Evolutionary conservation across 2,113 vertebrate genomes (phyloP), one percentile per base, ranked within the genome.

Genomic region (Thymallus thymallus): DNA sequence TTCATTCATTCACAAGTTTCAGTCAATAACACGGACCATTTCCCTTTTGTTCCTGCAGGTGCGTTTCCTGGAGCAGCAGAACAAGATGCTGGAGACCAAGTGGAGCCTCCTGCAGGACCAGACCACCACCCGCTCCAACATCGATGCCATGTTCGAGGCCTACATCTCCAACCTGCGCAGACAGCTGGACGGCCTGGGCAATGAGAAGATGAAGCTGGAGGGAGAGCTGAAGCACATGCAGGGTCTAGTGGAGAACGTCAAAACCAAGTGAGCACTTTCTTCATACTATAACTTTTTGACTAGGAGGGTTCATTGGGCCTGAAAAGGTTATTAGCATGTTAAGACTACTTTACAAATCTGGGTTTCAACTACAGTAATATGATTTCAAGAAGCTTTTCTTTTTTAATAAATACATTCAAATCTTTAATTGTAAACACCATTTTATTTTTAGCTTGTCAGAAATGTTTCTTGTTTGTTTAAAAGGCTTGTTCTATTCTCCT

Each of bases 51-150:
- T 5, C 51, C n/a, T 7, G 0, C 77, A 98, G 96, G 96, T 98
- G 0, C 89, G 95, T 13, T 94, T 93, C 79, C 90, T 98, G 23
- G 97, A 98, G 79, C 95, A 96, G 91, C 95, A 96, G 88, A 98
- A 98, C 88, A 97, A 97, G 85, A 91, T 96, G 90, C 88, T 98
- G 72, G 95, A 96, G 89, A 96, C 95, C 84, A 96, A 98, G 56
- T 97, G 96, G 96, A 87, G 76, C 9, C 87, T 97, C 20, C 74
- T 98, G 82, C 94, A 97, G 83, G 90, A 92, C 3, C 94, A 97
- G 88, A 94, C 94, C 46, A 85, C 86, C 0, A 74, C 90, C 6
- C 85, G 77, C 32, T 95, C 95, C 80, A 92, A 85, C 86, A 72
- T 93, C 4, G 92, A 95, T 3, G 75, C 29, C 78, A 94, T 96